Percentiles rank a stretch among this genome's conserved stretches.
Conservation (phyloP, 2,797 vertebrate genomes). For the Podargus strigoides region DNA sequence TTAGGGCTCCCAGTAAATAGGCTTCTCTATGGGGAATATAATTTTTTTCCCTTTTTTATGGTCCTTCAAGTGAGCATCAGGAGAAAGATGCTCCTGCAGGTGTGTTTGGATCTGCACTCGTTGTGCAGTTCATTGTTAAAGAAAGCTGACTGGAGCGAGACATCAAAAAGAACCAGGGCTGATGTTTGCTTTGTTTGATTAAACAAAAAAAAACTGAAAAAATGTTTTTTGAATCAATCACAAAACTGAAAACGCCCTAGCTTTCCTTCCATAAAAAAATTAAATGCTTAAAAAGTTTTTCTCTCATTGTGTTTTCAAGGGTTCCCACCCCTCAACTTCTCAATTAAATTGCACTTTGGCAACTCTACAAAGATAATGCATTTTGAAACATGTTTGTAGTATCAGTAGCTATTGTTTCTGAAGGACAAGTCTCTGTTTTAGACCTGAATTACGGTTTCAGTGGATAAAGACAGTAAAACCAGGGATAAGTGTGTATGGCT, state of each 20-base stretch:
- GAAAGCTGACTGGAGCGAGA: not conserved
- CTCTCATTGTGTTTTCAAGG: not conserved
- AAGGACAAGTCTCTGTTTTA: not conserved
- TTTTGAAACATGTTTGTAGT: not conserved
- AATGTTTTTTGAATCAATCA: not conserved
- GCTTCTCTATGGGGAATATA: rapidly evolving
- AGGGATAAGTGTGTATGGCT: rapidly evolving
- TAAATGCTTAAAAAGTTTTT: not conserved
- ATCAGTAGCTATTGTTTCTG: not conserved
- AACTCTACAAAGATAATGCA: not conserved
- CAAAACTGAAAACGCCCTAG: not conserved
- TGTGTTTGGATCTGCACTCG: not conserved
- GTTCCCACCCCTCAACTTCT: not conserved
- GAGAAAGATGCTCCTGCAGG: not conserved
- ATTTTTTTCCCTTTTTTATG: rapidly evolving
- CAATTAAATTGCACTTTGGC: not conserved
- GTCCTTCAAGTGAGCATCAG: not conserved
- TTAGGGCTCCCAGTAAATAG: rapidly evolving
- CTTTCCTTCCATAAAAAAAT: not conserved
- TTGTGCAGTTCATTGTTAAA: rapidly evolving
- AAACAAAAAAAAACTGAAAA: not conserved
- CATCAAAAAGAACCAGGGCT: not conserved
- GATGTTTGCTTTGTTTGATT: not conserved
- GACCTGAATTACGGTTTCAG: too few species aligned
- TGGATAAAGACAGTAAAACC: not conserved